A percentile compares a stretch with the other conserved stretches of the same genome.
These are phyloP conservation scores for Neodiprion lecontei DNA, from an alignment of 1,140 invertebrate species.

Conservation along the genomic window DNA sequence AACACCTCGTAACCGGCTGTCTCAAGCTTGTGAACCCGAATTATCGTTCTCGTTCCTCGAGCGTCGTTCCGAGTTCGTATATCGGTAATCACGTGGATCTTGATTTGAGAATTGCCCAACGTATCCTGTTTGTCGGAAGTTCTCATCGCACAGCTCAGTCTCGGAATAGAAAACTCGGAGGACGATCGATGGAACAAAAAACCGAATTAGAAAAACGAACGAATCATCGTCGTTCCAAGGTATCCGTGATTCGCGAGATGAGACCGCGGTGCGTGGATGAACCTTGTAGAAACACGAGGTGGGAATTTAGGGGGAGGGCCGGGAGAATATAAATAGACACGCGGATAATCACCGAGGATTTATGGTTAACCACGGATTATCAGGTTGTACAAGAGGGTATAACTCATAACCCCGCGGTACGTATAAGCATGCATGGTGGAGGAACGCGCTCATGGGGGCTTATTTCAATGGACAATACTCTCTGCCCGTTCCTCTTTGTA, in stretches of 20 bases:
- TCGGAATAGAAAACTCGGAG: too few species aligned
- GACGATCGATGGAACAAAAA: too few species aligned
- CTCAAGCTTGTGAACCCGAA: too few species aligned
- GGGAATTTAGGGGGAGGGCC: conserved; percentile 24
- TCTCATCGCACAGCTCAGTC: too few species aligned
- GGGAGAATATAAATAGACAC: conserved; percentile 60
- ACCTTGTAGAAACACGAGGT: conserved; percentile 20
- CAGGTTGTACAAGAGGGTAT: conserved; percentile 62
- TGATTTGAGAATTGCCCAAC: too few species aligned
- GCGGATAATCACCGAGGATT: conserved; percentile 63
- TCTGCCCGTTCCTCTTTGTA: conserved; percentile 40
- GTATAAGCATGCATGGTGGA: conserved; percentile 29
- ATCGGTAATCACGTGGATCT: too few species aligned
- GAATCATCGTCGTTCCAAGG: too few species aligned
- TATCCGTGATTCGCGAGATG: conserved; percentile 21
- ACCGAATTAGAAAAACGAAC: too few species aligned
- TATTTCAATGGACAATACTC: conserved; percentile 59
- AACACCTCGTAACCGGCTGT: too few species aligned
- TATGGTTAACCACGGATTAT: conserved; percentile 64
- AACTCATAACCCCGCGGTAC: conserved; percentile 61
- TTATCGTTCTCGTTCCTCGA: too few species aligned
- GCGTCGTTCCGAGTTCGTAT: too few species aligned
- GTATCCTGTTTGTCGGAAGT: too few species aligned
- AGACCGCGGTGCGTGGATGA: conserved; percentile 17
- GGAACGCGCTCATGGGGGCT: conserved; percentile 18